Conservation (phyloP, 1,140 invertebrate genomes). For the Sesamia nonagrioides region DNA sequence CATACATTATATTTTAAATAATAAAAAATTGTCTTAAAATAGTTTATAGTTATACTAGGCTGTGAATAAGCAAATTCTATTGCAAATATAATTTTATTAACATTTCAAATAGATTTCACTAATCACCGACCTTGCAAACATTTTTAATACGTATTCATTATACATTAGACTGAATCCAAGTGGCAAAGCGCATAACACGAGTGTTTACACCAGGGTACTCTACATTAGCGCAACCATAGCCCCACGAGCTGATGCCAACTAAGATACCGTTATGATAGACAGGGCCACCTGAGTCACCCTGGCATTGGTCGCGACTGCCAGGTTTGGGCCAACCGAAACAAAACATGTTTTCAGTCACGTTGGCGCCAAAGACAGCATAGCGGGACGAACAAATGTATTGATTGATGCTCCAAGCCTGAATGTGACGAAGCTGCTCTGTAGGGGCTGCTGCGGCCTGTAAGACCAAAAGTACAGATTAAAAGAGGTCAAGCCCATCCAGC, state of each 20-base stretch:
- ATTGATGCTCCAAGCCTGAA: conserved; percentile 53
- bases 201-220: conserved; percentile 82
- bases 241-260: conserved; percentile 88
- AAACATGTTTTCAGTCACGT: conserved; percentile 56
- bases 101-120: background rate
- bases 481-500: conserved; percentile 21
- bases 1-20: background rate
- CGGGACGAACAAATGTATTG: conserved; percentile 49
- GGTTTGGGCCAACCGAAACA: conserved; percentile 57
- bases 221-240: conserved; percentile 82
- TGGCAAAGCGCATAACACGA: conserved; percentile 56
- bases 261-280: conserved; percentile 83
- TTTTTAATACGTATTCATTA: conserved; percentile 27
- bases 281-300: conserved; percentile 89
- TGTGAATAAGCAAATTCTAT: too few relatives aligned
- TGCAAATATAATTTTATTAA: background rate
- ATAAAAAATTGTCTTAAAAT: background rate
- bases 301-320: conserved; percentile 58
- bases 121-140: too few relatives aligned
- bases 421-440: conserved; percentile 50
- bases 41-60: background rate
- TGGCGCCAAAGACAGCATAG: conserved; percentile 38
- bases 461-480: background rate
- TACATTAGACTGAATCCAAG: conserved; percentile 61
- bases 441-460: background rate